Percentiles rank a stretch among this genome's conserved stretches.
Evolutionary conservation across 2,797 vertebrate species (phyloP).

Genomic region (Tinamus major): DNA sequence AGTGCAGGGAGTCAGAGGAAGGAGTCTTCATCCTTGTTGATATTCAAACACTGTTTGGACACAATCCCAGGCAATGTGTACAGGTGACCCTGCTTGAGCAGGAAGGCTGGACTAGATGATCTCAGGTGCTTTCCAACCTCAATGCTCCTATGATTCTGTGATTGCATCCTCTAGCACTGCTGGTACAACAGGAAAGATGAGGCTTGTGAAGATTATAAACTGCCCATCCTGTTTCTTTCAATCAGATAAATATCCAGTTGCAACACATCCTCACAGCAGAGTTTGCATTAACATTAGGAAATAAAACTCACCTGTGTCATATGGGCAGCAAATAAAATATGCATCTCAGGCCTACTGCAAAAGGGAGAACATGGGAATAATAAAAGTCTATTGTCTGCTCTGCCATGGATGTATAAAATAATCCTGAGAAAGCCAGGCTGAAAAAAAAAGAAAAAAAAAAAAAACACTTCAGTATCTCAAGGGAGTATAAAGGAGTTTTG

Average conservation of each 20-base stretch:
- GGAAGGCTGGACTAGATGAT: too few relatives aligned
- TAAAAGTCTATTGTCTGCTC: not conserved
- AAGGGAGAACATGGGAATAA: not conserved
- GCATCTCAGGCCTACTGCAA: not conserved
- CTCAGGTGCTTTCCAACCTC: too few relatives aligned
- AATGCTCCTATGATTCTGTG: too few relatives aligned
- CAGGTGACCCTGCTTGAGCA: too few relatives aligned
- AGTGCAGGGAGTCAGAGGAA: not conserved
- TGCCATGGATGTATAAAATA: not conserved
- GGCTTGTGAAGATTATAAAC: not conserved
- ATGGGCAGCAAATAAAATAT: not conserved
- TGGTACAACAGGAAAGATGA: not conserved
- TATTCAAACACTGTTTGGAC: too few relatives aligned
- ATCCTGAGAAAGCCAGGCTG: slow-evolving; percentile 5
- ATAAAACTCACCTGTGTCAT: not conserved
- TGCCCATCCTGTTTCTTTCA: not conserved
- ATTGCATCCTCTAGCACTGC: not conserved
- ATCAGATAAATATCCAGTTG: slow-evolving; percentile 8
- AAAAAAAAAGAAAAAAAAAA: not conserved
- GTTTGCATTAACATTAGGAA: slow-evolving; percentile 14
- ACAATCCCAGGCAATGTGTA: too few relatives aligned
- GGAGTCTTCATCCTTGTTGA: not conserved
- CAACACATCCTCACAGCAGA: slow-evolving; percentile 19
- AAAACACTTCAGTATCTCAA: too few relatives aligned
- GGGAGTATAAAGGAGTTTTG: not conserved